These are phyloP conservation scores for Portevinia maculata DNA, from an alignment of 2,888 invertebrate genomes.

Conservation along the genomic window DNA sequence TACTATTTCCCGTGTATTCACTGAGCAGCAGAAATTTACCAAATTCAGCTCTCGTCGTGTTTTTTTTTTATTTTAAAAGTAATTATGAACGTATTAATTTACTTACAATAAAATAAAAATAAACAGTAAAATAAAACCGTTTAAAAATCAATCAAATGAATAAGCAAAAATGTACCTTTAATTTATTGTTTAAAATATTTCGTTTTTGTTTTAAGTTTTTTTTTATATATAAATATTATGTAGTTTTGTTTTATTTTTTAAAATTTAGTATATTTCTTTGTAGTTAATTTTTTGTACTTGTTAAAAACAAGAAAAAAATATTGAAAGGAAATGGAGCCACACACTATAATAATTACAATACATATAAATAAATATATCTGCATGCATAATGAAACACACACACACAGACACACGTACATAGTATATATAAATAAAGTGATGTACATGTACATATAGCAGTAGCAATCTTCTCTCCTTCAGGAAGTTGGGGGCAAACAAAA, in stretches of 20 bases:
- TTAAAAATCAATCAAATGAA: constrained; percentile 10
- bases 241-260: constrained; percentile 31
- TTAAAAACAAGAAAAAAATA: constrained; percentile 1
- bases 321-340: constrained; percentile 12
- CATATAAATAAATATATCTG: constrained; percentile 22
- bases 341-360: constrained; percentile 6
- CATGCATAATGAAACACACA: constrained; percentile 22
- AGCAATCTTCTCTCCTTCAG: background rate
- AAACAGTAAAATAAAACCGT: constrained; percentile 5
- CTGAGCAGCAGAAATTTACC: constrained; percentile 1
- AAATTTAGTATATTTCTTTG: constrained; percentile 38
- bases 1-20: constrained; percentile 28
- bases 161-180: constrained; percentile 49
- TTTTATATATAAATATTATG: constrained; percentile 26
- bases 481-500: background rate
- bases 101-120: background rate
- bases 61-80: constrained; percentile 21
- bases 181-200: constrained; percentile 48
- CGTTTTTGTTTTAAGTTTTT: constrained; percentile 25
- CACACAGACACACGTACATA: constrained; percentile 3
- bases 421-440: constrained; percentile 25
- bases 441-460: constrained; percentile 40
- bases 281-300: constrained; percentile 55
- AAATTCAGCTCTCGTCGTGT: constrained; percentile 11
- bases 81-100: background rate